phyloP scores from a whole-genome alignment of 2,113 vertebrate species.

The Tenebrosternarchus preto region DNA sequence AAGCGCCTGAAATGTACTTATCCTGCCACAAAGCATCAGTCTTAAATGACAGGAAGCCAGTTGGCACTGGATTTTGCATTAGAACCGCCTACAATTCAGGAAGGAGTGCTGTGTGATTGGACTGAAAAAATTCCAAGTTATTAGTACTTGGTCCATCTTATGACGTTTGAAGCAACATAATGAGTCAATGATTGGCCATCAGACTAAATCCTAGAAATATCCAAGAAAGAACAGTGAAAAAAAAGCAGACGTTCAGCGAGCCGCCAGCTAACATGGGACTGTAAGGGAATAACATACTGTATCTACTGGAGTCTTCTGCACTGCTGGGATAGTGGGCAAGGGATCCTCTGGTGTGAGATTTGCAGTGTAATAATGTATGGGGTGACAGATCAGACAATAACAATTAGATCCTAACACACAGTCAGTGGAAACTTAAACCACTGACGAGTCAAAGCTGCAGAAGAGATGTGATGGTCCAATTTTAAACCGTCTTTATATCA shows the following conservation, averaged over 20 bases:
- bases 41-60: background rate
- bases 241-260: slow-evolving; percentile 21
- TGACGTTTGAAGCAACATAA: background rate
- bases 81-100: background rate
- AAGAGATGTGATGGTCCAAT: background rate
- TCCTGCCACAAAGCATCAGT: background rate
- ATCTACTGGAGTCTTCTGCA: background rate
- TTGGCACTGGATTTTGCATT: background rate
- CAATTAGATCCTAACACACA: background rate
- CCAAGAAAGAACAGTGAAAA: background rate
- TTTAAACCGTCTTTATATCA: background rate
- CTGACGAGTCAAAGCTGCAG: background rate
- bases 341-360: background rate
- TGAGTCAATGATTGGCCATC: background rate
- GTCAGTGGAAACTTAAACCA: background rate
- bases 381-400: slow-evolving; percentile 2
- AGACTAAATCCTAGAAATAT: background rate
- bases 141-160: background rate
- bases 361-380: background rate
- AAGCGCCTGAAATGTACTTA: background rate
- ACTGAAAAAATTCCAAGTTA: background rate
- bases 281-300: background rate
- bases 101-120: background rate
- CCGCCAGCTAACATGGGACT: background rate
- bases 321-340: background rate